Base-by-base conservation (phyloP, 2,797 vertebrate species). In the Hapalemur alaotrensis region DNA sequence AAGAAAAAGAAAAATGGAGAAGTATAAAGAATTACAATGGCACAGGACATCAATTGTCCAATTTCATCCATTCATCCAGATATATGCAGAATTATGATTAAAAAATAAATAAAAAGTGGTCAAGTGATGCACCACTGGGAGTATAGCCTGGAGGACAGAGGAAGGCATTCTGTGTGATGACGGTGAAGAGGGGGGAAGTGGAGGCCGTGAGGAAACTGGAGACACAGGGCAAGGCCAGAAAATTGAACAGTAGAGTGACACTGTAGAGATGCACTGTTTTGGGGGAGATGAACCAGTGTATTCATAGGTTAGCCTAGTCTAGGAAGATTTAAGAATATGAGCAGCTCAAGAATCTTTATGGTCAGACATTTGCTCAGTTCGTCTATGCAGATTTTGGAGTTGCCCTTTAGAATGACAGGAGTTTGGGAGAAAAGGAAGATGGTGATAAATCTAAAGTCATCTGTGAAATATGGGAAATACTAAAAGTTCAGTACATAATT, bases 261-360 rank as follows among this genome's bases (percentile, higher is more conserved):
- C 41, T 23, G 32, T 38, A 25, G 22, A 10, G 6, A 12, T 17
- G 7, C 5, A 14, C 15, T 57, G 50, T 41, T 65, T 48, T 12
- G 2, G 13, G 3, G 1, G 14, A 78, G 38, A 4, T 73, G 32
- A 9, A 9, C 5, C 35, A 20, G 0, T 20, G 7, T 41, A 28
- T 43, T 22, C 23, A n/a, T 12, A 95, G 41, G 5, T 30, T 30
- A 30, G 30, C 9, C 5, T 57, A 30, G 10, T 48, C 4, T 59
- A 30, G 41, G 70, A 48, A 57, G 32, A 92, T 59, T 14, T 28
- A 50, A 10, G 20, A 25, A 32, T 15, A 20, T 4, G 14, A 73
- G n/a, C 20, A 57, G 12, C 14, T 57, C 65, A 65, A 38, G 75
- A 38, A 54, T 86, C 3, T 63, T 72, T 65, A 20, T 35, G 73